Base-by-base conservation (phyloP, 2,888 invertebrate species). In the Xylota segnis region DNA sequence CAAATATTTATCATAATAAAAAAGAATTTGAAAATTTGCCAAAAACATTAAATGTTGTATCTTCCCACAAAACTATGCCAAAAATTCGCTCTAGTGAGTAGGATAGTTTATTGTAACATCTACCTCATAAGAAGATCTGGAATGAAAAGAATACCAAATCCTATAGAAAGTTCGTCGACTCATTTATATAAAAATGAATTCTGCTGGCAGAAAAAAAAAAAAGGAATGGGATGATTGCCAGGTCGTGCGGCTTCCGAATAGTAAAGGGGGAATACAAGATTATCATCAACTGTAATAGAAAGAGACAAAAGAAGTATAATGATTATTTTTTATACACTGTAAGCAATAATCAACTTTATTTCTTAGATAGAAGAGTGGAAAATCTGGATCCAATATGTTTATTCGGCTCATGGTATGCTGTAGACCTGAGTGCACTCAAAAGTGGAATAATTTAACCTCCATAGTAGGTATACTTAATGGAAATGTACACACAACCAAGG, bases 61-160 rank as follows among this genome's bases (percentile, higher is more conserved):
- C 63, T 83, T 59, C 79, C 74, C 63, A 74, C 74, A 79, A 78
- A 74, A 68, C 68, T 68, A 52, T 78, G 83, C 83, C 83, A 83
- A 74, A 56, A 74, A 56, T 56, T 68, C 40, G 66, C 50, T 65
- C 47, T 61, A 61, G 68, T 68, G 68, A 74, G 47, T 74, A 50
- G 29, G 54, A 68, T 63, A 63, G 56, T 74, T 68, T 65, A 37
- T 56, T 59, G 32, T 63, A 68, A 83, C 40, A 63, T 78, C 72
- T 63, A 72, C 43, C 59, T 72, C 54, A 68, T 68, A 29, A 32
- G 34, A 70, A 68, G 34, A 61, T 83, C 43, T 66, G 50, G 45
- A 56, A 61, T 45, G 32, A 74, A 78, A 71, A 78, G 47, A 29
- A 72, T 50, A 66, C 29, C 32, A 50, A 56, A 52, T n/a, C 18